Conservation (phyloP, 2,113 vertebrate species). For the Mormyrus lacerda region DNA sequence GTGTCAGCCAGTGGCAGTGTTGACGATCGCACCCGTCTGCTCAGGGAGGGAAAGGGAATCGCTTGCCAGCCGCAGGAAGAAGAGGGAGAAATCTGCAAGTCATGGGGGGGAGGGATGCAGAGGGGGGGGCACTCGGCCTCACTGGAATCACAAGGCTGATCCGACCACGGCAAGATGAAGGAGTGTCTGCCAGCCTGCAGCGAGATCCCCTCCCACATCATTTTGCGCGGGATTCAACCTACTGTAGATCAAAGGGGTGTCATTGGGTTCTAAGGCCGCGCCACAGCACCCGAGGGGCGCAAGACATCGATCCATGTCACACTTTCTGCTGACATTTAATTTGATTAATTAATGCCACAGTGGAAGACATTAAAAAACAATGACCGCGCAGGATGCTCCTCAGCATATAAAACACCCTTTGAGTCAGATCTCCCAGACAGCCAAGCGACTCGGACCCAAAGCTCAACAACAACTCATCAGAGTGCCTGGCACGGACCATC, state of each 20-base stretch:
- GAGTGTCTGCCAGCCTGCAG: not conserved
- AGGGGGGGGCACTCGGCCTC: not conserved
- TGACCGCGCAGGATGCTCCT: not conserved
- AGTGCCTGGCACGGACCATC: not conserved
- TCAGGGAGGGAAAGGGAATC: not conserved
- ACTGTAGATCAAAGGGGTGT: not conserved
- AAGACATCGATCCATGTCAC: not conserved
- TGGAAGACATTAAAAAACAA: not conserved
- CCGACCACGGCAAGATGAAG: not conserved
- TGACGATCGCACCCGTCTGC: not conserved
- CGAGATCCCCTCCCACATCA: not conserved
- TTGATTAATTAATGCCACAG: not conserved
- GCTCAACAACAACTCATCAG: not conserved
- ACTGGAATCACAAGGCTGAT: not conserved
- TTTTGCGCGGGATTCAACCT: not conserved
- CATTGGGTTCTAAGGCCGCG: not conserved
- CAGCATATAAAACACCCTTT: too few species aligned
- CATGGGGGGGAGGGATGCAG: not conserved
- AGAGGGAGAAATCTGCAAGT: slow-evolving; percentile 9
- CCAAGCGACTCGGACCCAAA: too few species aligned
- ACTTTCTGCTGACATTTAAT: not conserved
- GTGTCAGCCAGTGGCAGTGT: not conserved
- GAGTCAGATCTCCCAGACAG: too few species aligned
- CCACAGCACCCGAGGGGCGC: not conserved
- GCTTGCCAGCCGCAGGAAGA: not conserved